Base-by-base conservation (phyloP, 2,888 invertebrate genomes). In the Trachelus tabidus region DNA sequence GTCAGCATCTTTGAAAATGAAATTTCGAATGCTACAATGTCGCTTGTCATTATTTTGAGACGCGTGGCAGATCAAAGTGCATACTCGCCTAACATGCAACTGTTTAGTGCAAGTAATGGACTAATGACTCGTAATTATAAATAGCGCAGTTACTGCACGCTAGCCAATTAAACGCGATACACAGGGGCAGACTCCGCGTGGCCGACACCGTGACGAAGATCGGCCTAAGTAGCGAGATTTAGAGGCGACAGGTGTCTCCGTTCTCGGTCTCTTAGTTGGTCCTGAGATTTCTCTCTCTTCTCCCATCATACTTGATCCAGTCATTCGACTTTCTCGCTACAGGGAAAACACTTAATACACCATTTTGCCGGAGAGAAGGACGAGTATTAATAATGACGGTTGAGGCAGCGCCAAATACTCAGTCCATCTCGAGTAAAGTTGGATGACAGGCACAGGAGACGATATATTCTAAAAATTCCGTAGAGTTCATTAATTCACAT, bases 211-310 rank as follows among this genome's bases (percentile, higher is more conserved):
- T 85, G 87, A 88, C 84, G 86, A 84, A 84, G 85, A 83, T 77
- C 79, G 83, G 80, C 88, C 88, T 89, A 89, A 91, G 89, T 89
- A 89, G 87, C 85, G 86, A 90, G 90, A 91, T 91, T 91, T 90
- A 91, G 86, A 83, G 87, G 81, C 86, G 89, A 90, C 91, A 91
- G 91, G 90, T 91, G 91, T 86, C 81, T 81, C 74, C 6, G 34
- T 30, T 37, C 34, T 12, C 74, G 11, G 37, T 30, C 35, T 12
- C 74, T 34, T 30, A 9, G 35, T 30, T 34, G 6, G 35, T 12
- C 35, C n/a, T 12, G n/a, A 34, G 12, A 71, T 81, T 77, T 80
- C 76, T 81, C 75, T 76, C 56, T 80, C 73, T 76, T 56, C 23
- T 56, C 56, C 9, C 23, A 23, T 56, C 56, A 23, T 56, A 23